Evolutionary conservation across 2,888 invertebrate species (phyloP).

Genomic region (Andrena trimmerana): DNA sequence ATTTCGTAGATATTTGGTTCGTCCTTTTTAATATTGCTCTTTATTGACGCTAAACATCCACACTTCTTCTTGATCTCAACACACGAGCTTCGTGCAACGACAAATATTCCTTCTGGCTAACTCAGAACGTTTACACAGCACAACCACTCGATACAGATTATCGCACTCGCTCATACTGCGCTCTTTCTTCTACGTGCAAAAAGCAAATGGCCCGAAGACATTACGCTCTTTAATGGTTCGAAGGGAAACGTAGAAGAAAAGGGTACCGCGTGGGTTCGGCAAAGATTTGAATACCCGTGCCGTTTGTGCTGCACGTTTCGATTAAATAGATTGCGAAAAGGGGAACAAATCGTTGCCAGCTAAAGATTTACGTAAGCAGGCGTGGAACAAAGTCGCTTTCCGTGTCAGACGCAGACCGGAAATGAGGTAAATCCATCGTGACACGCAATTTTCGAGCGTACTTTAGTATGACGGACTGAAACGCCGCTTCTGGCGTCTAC

Average conservation of each 20-base stretch:
- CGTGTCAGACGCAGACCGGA: not conserved
- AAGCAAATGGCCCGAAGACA: not conserved
- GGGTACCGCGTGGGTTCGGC: not conserved
- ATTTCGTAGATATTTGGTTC: not conserved
- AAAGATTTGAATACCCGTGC: slow-evolving; percentile 14
- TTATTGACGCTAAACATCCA: not conserved
- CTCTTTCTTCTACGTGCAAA: not conserved
- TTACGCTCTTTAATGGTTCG: not conserved
- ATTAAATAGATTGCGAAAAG: not conserved
- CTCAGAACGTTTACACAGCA: not conserved
- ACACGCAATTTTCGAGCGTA: not conserved
- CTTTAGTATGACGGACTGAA: not conserved
- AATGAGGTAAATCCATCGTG: slow-evolving; percentile 29
- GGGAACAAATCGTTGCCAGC: not conserved
- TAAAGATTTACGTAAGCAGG: slow-evolving; percentile 12
- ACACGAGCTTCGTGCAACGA: not conserved
- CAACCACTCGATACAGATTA: not conserved
- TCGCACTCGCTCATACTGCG: not conserved
- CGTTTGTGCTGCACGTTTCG: not conserved
- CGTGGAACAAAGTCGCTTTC: not conserved
- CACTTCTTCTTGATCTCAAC: not conserved
- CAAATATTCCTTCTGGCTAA: not conserved
- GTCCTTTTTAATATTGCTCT: not conserved
- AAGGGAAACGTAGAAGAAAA: not conserved
- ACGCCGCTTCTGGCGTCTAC: not conserved